Conservation (phyloP, 2,888 invertebrate species). For the Pheosia tremula region DNA sequence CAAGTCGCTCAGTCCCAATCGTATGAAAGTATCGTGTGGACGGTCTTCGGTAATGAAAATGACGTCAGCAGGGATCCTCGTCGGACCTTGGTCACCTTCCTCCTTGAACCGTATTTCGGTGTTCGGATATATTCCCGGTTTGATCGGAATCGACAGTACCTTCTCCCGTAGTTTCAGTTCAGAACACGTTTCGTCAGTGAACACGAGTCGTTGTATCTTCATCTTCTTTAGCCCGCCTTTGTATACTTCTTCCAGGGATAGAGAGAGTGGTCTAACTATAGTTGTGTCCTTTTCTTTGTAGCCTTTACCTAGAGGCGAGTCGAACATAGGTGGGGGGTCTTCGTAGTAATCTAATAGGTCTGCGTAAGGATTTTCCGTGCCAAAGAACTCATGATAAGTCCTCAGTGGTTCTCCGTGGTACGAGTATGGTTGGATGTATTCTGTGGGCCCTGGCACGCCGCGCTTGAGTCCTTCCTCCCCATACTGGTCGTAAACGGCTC, state of each 20-base stretch:
- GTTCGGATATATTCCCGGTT: slow-evolving; percentile 89
- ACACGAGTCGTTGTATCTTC: slow-evolving; percentile 90
- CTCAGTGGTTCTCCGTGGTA: slow-evolving; percentile 92
- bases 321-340: slow-evolving; percentile 86
- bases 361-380: slow-evolving; percentile 92
- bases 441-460: slow-evolving; percentile 88
- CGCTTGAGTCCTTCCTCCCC: slow-evolving; percentile 94
- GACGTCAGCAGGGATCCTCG: slow-evolving; percentile 90
- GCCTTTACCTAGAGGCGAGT: slow-evolving; percentile 85
- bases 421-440: slow-evolving; percentile 88
- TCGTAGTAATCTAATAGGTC: slow-evolving; percentile 88
- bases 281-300: slow-evolving; percentile 85
- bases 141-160: slow-evolving; percentile 89
- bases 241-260: slow-evolving; percentile 85
- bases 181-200: slow-evolving; percentile 86
- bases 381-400: slow-evolving; percentile 93
- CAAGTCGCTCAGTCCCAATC: slow-evolving; percentile 87
- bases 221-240: slow-evolving; percentile 92
- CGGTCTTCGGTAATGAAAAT: slow-evolving; percentile 90
- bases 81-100: slow-evolving; percentile 92
- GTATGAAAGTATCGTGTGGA: slow-evolving; percentile 86
- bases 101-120: slow-evolving; percentile 90
- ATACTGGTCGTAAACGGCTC: slow-evolving; percentile 94
- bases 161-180: slow-evolving; percentile 88
- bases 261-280: slow-evolving; percentile 74